phyloP scores from a whole-genome alignment of 53 echinoderm and acorn worm species.

The Temnopleurus reevesii region DNA sequence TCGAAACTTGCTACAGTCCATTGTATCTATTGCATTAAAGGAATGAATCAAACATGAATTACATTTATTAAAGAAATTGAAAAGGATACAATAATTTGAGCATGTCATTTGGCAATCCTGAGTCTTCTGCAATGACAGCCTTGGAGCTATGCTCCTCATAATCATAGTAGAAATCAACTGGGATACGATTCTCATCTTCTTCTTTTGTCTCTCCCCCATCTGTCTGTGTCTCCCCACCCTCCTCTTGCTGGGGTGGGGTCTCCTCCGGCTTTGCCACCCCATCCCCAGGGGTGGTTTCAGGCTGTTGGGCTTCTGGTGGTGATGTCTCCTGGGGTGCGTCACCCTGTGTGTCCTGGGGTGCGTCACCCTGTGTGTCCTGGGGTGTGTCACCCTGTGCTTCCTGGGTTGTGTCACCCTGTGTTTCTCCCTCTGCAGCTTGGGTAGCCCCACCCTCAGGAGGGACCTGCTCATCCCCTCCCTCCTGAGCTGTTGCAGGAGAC shows the following conservation, averaged over 20 bases:
- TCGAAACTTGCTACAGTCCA: too few relatives aligned
- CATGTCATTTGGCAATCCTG: constrained; percentile 84
- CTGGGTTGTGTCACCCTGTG: constrained; percentile 20
- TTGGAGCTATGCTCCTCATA: constrained; percentile 81
- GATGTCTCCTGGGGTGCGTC: constrained; percentile 10
- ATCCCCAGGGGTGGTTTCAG: not conserved
- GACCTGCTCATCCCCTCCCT: not conserved
- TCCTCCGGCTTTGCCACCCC: not conserved
- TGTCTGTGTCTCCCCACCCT: not conserved
- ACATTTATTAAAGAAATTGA: too few relatives aligned
- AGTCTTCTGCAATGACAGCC: constrained; percentile 72
- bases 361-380: not conserved
- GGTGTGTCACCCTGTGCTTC: constrained; percentile 17
- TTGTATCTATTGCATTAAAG: too few relatives aligned
- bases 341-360: not conserved
- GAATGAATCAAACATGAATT: too few relatives aligned
- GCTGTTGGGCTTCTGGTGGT: not conserved
- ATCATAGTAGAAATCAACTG: constrained; percentile 80
- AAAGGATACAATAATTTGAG: constrained; percentile 93
- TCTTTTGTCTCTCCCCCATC: not conserved
- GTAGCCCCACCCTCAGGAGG: not conserved
- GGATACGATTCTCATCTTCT: constrained; percentile 71
- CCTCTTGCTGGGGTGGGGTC: not conserved
- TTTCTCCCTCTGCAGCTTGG: not conserved
- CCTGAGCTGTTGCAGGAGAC: not conserved